Percentiles rank a stretch among this genome's conserved stretches.
Evolutionary conservation across 2,888 invertebrate species (phyloP).

Genomic region (Drosophila sordidula): DNA sequence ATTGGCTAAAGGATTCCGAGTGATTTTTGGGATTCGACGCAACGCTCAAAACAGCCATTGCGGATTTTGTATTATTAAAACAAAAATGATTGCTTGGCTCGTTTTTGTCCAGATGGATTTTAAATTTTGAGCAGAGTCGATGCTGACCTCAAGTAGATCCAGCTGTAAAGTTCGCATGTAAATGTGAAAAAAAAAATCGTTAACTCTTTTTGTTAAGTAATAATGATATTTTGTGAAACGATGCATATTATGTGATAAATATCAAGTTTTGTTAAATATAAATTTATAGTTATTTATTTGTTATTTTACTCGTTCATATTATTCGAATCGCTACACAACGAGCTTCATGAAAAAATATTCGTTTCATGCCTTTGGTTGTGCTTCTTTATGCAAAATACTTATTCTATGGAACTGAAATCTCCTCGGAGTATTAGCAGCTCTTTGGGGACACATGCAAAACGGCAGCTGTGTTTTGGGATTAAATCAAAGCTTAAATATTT

Average conservation of each 20-base stretch:
- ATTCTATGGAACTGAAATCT: conserved; percentile 9
- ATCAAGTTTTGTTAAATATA: no score
- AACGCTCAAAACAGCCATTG: conserved; percentile 22
- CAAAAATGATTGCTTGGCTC: conserved; percentile 14
- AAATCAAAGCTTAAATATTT: conserved; percentile 75
- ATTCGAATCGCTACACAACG: no score
- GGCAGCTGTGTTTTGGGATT: conserved; percentile 46
- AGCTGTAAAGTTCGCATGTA: no score
- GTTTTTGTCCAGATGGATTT: no score
- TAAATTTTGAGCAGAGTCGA: no score
- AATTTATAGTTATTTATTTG: no score
- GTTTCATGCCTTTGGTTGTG: conserved; percentile 12
- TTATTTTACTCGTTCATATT: background rate
- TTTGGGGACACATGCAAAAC: conserved; percentile 42
- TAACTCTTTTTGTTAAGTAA: no score
- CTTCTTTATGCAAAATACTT: conserved; percentile 14
- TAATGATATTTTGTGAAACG: no score
- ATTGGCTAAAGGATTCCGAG: conserved; percentile 77
- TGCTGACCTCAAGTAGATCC: no score
- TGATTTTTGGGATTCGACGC: conserved; percentile 49
- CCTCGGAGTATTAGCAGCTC: conserved; percentile 46
- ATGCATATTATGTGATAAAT: no score
- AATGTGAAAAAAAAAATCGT: no score
- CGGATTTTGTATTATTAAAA: conserved; percentile 67
- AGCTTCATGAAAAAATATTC: conserved; percentile 2